Conservation (phyloP, 2,888 invertebrate species). For the Synanthedon formicaeformis region DNA sequence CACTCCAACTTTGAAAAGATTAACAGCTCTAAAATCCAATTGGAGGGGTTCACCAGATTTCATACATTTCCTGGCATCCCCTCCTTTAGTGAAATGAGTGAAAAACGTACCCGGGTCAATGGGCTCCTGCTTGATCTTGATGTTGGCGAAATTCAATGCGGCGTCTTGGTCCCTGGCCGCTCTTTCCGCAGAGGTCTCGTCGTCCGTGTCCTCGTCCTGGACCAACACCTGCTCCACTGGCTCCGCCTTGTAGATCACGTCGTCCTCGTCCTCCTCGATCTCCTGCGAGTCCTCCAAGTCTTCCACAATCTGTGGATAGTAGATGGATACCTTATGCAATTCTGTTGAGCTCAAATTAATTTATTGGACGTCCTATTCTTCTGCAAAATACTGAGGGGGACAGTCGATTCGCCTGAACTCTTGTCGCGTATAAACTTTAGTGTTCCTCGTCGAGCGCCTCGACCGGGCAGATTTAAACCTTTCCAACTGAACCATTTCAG, state of each 20-base stretch:
- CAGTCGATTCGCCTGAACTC: no score
- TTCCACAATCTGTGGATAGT: neutral
- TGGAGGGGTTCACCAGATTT: no score
- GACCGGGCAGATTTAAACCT: no score
- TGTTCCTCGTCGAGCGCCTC: no score
- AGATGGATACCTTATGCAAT: neutral
- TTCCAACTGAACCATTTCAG: no score
- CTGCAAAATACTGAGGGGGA: no score
- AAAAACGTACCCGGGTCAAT: slow-evolving; percentile 67
- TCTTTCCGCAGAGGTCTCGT: slow-evolving; percentile 46
- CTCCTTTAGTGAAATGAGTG: no score
- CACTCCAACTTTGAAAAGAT: no score
- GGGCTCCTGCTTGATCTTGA: slow-evolving; percentile 80
- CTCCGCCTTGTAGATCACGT: slow-evolving; percentile 77
- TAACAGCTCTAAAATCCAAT: no score
- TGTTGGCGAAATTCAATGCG: slow-evolving; percentile 38
- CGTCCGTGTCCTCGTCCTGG: slow-evolving; percentile 75
- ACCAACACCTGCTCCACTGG: slow-evolving; percentile 75
- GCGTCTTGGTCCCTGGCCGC: slow-evolving; percentile 33
- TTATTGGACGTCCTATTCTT: no score
- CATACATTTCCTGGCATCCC: no score
- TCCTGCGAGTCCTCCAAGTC: neutral
- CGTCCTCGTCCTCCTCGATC: slow-evolving; percentile 73
- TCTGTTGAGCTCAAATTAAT: neutral
- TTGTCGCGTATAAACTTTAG: no score